Conservation (phyloP, 2,797 vertebrate species). For the Chlorospingus semifuscus region DNA sequence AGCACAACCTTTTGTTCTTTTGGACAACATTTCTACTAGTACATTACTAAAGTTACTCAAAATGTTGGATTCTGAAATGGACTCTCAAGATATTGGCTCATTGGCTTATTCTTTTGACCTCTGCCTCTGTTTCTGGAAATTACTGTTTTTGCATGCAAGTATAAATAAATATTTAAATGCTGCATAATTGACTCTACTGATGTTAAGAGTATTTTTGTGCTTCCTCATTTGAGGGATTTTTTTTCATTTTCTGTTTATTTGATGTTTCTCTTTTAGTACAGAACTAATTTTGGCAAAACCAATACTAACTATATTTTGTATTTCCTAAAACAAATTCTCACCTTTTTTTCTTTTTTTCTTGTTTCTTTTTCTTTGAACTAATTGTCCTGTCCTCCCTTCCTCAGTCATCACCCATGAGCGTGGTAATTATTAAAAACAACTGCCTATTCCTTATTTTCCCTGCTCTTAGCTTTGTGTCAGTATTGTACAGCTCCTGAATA, state of each 20-base stretch:
- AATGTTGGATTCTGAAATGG: neutral
- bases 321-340: conserved; percentile 74
- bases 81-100: neutral
- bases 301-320: conserved; percentile 72
- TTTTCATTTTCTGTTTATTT: neutral
- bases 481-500: conserved; percentile 82
- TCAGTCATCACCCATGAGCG: conserved; percentile 96
- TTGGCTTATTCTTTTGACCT: neutral
- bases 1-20: neutral
- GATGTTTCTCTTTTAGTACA: conserved; percentile 37
- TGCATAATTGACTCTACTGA: neutral
- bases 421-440: conserved; percentile 89
- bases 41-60: neutral
- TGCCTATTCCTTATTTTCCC: conserved; percentile 75
- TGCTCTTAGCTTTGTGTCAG: conserved; percentile 83
- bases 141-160: neutral
- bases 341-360: conserved; percentile 49
- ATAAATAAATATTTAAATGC: neutral
- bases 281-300: conserved; percentile 15
- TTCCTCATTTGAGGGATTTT: neutral
- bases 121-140: neutral
- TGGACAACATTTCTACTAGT: neutral
- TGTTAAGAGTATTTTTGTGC: conserved; percentile 1
- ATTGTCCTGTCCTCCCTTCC: conserved; percentile 84
- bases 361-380: conserved; percentile 79